Conservation (phyloP, 2,888 invertebrate genomes). For the Phengaris arion region DNA sequence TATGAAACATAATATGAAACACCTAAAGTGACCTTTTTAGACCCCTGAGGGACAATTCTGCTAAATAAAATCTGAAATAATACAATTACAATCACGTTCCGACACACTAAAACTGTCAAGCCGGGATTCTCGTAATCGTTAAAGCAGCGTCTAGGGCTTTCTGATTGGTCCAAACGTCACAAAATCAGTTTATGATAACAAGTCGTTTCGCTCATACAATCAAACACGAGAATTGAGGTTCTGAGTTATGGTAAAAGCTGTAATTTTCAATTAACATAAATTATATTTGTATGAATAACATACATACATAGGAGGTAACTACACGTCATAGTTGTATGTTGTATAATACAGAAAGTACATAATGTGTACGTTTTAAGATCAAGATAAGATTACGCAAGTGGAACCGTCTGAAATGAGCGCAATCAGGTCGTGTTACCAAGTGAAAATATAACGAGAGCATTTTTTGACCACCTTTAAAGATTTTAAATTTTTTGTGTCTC, state of each 20-base stretch:
- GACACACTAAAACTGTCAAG: too few species aligned
- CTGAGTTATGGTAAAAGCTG: neutral
- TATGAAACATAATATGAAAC: too few species aligned
- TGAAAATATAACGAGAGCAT: neutral
- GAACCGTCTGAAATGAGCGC: neutral
- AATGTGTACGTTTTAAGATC: neutral
- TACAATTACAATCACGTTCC: too few species aligned
- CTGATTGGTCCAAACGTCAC: too few species aligned
- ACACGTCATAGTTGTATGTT: neutral
- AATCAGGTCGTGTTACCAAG: neutral
- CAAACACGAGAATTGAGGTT: too few species aligned
- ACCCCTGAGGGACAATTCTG: too few species aligned
- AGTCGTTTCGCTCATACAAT: too few species aligned
- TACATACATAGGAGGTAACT: neutral
- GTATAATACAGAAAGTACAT: neutral
- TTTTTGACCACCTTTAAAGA: neutral
- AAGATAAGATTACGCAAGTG: neutral
- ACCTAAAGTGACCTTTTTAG: too few species aligned
- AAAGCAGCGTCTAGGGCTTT: too few species aligned
- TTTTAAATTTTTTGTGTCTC: neutral
- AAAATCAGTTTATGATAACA: too few species aligned
- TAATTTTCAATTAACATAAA: neutral
- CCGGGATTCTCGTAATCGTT: too few species aligned
- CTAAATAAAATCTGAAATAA: too few species aligned
- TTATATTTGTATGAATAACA: neutral